These are phyloP conservation scores for honey bee (Apis mellifera) DNA, from an alignment of 1,140 invertebrate species.

Conservation along the genomic window DNA sequence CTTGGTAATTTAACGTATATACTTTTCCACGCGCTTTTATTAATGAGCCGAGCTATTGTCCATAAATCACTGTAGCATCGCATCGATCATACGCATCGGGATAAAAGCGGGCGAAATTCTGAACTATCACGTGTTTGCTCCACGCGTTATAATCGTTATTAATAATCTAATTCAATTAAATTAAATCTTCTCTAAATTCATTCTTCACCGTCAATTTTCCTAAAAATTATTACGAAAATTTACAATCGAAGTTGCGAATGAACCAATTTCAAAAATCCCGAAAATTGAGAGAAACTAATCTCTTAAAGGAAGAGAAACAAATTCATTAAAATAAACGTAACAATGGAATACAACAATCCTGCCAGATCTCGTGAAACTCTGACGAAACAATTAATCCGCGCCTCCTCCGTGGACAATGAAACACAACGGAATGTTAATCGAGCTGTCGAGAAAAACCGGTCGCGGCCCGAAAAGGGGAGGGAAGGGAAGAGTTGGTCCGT, in stretches of 20 bases:
- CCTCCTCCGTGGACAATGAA: conserved; percentile 17
- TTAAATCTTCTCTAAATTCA: no score
- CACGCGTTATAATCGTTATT: not conserved
- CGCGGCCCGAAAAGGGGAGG: not conserved
- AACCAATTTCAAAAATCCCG: no score
- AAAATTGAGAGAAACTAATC: no score
- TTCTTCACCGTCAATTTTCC: no score
- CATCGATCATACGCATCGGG: not conserved
- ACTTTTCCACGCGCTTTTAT: not conserved
- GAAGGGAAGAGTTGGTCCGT: not conserved
- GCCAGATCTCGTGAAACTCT: not conserved
- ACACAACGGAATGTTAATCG: conserved; percentile 50
- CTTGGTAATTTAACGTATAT: not conserved
- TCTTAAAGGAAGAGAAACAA: no score
- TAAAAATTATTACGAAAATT: no score
- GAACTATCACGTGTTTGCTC: not conserved
- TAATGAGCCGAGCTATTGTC: not conserved
- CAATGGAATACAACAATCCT: no score
- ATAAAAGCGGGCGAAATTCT: not conserved
- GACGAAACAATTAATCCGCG: conserved; percentile 41
- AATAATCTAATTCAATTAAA: not conserved
- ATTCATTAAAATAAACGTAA: no score
- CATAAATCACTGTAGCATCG: not conserved
- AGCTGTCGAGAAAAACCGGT: conserved; percentile 37
- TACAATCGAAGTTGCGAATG: no score